phyloP scores from a whole-genome alignment of 2,888 invertebrate genomes.

The Saturnia pavonia region DNA sequence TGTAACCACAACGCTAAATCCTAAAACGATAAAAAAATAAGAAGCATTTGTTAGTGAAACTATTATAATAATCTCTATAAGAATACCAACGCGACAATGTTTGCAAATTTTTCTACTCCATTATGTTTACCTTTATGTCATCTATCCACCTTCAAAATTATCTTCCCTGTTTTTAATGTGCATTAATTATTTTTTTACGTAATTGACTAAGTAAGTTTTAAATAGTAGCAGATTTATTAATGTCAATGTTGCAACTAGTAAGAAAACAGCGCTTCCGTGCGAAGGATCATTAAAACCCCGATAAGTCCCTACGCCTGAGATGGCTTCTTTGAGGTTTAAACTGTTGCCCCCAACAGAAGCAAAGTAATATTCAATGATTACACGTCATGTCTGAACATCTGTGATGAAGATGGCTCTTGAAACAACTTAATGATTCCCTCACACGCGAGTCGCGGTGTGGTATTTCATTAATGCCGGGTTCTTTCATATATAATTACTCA shows the following conservation, averaged over 20 bases:
- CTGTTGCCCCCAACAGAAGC: background rate
- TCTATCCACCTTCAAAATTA: too few species aligned
- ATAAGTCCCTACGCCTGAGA: background rate
- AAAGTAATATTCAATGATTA: conserved; percentile 12
- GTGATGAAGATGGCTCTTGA: conserved; percentile 8
- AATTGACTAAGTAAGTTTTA: background rate
- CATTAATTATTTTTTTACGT: background rate
- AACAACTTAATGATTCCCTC: conserved; percentile 4
- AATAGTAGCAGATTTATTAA: background rate
- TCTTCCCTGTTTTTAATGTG: too few species aligned
- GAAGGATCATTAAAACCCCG: background rate
- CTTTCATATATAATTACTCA: conserved; percentile 17
- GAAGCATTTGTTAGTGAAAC: too few species aligned
- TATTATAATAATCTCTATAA: background rate
- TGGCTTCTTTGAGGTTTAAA: background rate
- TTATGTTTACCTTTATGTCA: background rate
- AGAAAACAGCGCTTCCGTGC: background rate
- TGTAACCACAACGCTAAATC: too few species aligned
- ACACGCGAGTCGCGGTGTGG: conserved; percentile 15
- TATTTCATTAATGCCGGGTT: conserved; percentile 20
- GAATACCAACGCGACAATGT: background rate
- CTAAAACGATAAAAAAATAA: too few species aligned
- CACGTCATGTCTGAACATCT: conserved; percentile 8
- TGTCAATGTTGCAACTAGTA: background rate
- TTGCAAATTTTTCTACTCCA: background rate